Base-by-base conservation (phyloP, 1,140 invertebrate genomes). In the Octopus bimaculoides region DNA sequence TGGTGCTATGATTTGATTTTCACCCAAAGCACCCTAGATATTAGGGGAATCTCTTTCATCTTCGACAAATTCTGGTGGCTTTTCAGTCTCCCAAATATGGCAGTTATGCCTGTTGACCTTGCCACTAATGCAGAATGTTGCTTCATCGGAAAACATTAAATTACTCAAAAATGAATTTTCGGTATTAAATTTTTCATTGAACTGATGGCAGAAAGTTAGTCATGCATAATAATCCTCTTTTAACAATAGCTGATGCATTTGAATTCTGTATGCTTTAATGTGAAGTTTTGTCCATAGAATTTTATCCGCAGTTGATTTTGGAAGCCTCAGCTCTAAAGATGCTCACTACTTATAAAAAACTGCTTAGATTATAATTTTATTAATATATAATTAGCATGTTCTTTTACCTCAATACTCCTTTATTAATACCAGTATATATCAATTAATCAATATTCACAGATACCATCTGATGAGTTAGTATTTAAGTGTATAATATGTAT, bases 261-360 rank as follows among this genome's bases (percentile, higher is more conserved):
- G 61, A 66, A 66, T 66, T n/a, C n/a, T 66, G 61, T 66, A 66
- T 10, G 61, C 61, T 66, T 66, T n/a, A n/a, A n/a, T n/a, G n/a
- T n/a, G n/a, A n/a, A n/a, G n/a, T n/a, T 66, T 66, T 10, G n/a
- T n/a, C n/a, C n/a, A 10, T 9, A 66, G 61, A 66, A 66, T 66
- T 66, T n/a, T 66, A n/a, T 66, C 9, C 9, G n/a, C 61, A 66
- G 61, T 10, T 66, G 61, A 66, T 66, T 66, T 10, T 66, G 61
- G n/a, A 66, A n/a, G 9, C 9, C 9, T 66, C n/a, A 66, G 61
- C n/a, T n/a, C 61, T n/a, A n/a, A n/a, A n/a, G n/a, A n/a, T n/a
- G n/a, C n/a, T n/a, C n/a, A n/a, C n/a, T n/a, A n/a, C n/a, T n/a
- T n/a, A n/a, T n/a, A n/a, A n/a, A n/a, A n/a, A n/a, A n/a, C n/a